Base-by-base conservation (phyloP, 1,140 invertebrate species). In the Belonocnema kinseyi region DNA sequence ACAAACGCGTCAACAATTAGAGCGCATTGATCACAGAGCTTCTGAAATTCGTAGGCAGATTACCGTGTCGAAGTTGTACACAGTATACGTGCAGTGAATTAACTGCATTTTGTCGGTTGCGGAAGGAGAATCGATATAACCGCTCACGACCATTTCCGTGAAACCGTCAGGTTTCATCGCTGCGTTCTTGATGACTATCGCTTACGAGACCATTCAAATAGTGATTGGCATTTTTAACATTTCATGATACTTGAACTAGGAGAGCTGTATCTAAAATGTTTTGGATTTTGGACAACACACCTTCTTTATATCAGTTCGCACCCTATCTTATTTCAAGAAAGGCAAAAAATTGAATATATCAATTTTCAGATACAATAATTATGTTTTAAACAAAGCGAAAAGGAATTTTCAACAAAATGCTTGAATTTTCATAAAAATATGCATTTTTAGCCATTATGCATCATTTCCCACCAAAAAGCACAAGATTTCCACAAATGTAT, bases 141-240 rank as follows among this genome's bases (percentile, higher is more conserved):
- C 52, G 50, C 74, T 73, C 51, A 12, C 21, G 17, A 73, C 50
- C 14, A 21, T 73, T 80, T 77, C 56, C 76, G 58, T 58, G 17
- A 77, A 82, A 78, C 80, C 74, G 77, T 76, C 80, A 82, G 21
- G 50, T 46, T 72, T 26, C 6, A 12, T n/a, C 56, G 74, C 76
- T 79, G 76, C 51, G 50, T 74, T 70, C 77, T 75, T 74, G 72
- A 79, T 19, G 75, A 82, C 77, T 79, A 72, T 78, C 80, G 71
- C 46, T 54, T 50, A 61, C 50, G 40, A 53, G 54, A 82, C 77
- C 74, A 79, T 74, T 75, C 14, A 51, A 17, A 78, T 26, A 66
- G 51, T 51, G 75, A 79, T 79, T 79, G 66, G 77, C 33, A 79
- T 82, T 75, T 75, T 79, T 77, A 2, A 54, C 53, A 6, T 54